These are phyloP conservation scores for Poecile montanus DNA, from an alignment of 2,797 vertebrate genomes.

Conservation along the genomic window DNA sequence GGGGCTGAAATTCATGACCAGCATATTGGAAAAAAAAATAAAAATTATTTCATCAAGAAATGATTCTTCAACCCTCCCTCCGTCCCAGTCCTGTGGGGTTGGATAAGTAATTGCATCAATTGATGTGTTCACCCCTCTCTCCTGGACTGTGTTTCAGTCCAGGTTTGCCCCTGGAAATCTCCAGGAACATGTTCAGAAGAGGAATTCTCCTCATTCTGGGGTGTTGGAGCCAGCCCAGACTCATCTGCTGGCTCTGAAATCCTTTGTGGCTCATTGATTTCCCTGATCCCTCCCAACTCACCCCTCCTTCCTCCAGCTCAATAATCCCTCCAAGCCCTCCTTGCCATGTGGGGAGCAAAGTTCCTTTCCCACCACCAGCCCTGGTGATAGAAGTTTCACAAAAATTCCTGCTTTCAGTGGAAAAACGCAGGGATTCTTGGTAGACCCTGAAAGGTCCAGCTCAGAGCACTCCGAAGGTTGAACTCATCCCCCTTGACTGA, in stretches of 20 bases:
- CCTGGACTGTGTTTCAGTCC: not conserved
- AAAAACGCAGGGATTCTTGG: not conserved
- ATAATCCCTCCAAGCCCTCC: not conserved
- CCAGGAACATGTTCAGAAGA: not conserved
- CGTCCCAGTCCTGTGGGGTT: fast-evolving
- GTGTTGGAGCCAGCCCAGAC: not conserved
- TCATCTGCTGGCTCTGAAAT: not conserved
- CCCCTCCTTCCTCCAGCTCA: not conserved
- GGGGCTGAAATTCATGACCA: not conserved
- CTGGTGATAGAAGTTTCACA: not conserved
- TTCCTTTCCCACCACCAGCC: not conserved
- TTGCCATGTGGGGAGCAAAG: not conserved
- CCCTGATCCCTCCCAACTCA: not conserved
- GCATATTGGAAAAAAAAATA: not conserved
- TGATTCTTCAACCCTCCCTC: not conserved
- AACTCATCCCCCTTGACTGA: not conserved
- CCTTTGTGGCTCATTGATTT: not conserved
- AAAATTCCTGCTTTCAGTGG: not conserved
- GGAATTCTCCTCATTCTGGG: not conserved
- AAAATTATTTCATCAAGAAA: not conserved
- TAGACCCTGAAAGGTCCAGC: not conserved
- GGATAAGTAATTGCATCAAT: not conserved
- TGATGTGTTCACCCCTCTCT: not conserved
- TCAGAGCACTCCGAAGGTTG: not conserved
- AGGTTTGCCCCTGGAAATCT: not conserved